Base-by-base conservation (phyloP, 2,888 invertebrate genomes). In the Catocala fraxini region DNA sequence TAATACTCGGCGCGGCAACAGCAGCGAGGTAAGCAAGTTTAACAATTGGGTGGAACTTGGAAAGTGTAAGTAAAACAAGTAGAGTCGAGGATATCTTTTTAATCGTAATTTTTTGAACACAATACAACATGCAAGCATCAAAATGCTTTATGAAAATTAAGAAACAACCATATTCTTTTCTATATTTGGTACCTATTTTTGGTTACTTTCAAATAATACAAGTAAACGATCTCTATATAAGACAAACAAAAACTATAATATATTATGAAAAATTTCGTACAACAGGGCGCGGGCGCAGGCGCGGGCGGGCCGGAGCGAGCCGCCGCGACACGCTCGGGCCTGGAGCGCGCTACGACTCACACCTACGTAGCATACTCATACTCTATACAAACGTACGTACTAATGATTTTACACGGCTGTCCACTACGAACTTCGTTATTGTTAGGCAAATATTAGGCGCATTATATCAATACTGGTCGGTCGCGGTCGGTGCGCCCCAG, bases 111-210 rank as follows among this genome's bases (percentile, higher is more conserved):
- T 92, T 93, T 90, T 94, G 94, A 94, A 94, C 94, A 94, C 94
- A 94, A 94, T 93, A 94, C 93, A 93, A 94, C 94, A 93, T 94
- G 94, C 92, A 94, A 94, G 94, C 94, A 94, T 93, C 75, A 89
- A 89, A 88, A 94, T 93, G 93, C 93, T 94, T 93, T 90, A 88
- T 85, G 91, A 92, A 90, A 93, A 92, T 91, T 84, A 93, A 87
- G 88, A 93, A 94, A 93, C 90, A 92, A 91, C 90, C 85, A 90
- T 93, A 92, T 70, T 89, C 85, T 87, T 76, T 86, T 91, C 90
- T 94, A 92, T 92, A 94, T 94, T 94, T 94, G 94, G 93, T 94
- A 93, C 89, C 92, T 93, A 93, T 92, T 93, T 93, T 94, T 93
- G 93, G 93, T 93, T 92, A 91, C 82, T 89, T 89, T 92, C 84